phyloP scores from a whole-genome alignment of 2,113 vertebrate species.

The Bos indicus region DNA sequence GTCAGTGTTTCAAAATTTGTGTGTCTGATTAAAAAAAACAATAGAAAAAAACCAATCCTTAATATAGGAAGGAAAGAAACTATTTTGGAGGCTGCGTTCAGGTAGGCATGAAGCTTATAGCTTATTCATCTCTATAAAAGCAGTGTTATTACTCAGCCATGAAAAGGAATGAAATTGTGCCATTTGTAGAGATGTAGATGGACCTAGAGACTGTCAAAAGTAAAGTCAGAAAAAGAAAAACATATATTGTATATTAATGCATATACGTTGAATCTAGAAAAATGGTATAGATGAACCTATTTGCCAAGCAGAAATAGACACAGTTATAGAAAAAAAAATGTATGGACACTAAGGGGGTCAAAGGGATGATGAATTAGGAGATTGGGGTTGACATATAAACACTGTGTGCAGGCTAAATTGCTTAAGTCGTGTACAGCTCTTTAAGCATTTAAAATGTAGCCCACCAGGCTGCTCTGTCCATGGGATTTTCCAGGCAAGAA shows the following conservation, averaged over 20 bases:
- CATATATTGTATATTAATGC: not conserved
- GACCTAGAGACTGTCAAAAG: not conserved
- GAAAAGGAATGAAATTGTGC: not conserved
- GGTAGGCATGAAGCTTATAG: not conserved
- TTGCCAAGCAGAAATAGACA: not conserved
- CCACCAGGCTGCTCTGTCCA: not conserved
- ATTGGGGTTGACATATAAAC: not conserved
- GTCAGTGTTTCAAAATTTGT: constrained; percentile 35
- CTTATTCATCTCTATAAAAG: not conserved
- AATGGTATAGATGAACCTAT: not conserved
- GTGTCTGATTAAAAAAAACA: not conserved
- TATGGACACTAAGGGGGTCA: not conserved
- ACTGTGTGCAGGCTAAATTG: not conserved
- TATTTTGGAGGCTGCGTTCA: not conserved
- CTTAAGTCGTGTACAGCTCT: not conserved
- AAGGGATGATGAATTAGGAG: not conserved
- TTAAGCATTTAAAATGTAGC: not conserved
- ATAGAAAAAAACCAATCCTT: not conserved
- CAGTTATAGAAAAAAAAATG: not conserved
- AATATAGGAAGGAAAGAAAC: not conserved
- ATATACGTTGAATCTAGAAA: not conserved
- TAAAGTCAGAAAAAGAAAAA: not conserved
- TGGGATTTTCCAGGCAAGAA: not conserved
- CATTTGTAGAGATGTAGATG: not conserved
- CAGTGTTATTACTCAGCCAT: not conserved